phyloP scores from a whole-genome alignment of 2,113 vertebrate species.

The Sapayoa aenigma region DNA sequence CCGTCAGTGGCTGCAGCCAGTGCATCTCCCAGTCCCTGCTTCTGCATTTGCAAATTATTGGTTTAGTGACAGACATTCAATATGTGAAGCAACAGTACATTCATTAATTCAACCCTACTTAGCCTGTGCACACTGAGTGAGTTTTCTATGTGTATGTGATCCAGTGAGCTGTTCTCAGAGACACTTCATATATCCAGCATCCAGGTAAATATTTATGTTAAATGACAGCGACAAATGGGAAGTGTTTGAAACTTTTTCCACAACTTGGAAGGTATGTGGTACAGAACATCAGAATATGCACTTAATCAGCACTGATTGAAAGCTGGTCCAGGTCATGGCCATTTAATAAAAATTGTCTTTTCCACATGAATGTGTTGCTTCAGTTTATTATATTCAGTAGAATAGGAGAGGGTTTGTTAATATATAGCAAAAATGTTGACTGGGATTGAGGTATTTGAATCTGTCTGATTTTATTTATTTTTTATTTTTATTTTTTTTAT shows the following conservation, averaged over 20 bases:
- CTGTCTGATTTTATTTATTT: not conserved
- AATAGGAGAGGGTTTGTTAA: not conserved
- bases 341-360: not conserved
- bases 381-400: not conserved
- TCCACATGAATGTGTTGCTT: not conserved
- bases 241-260: not conserved
- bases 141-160: not conserved
- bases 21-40: not conserved
- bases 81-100: slow-evolving; percentile 3
- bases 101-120: slow-evolving; percentile 35
- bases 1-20: not conserved
- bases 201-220: not conserved
- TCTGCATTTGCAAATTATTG: not conserved
- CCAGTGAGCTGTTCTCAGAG: not conserved
- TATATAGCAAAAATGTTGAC: not conserved
- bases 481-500: no score
- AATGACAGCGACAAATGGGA: not conserved
- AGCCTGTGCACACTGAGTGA: not conserved
- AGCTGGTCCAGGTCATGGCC: not conserved
- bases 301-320: not conserved
- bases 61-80: slow-evolving; percentile 11
- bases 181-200: not conserved
- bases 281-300: not conserved
- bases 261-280: not conserved
- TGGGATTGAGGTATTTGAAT: not conserved